Evolutionary conservation across 2,113 vertebrate genomes (phyloP), one percentile per base, ranked within the genome.

Genomic region (Hippoglossus stenolepis): DNA sequence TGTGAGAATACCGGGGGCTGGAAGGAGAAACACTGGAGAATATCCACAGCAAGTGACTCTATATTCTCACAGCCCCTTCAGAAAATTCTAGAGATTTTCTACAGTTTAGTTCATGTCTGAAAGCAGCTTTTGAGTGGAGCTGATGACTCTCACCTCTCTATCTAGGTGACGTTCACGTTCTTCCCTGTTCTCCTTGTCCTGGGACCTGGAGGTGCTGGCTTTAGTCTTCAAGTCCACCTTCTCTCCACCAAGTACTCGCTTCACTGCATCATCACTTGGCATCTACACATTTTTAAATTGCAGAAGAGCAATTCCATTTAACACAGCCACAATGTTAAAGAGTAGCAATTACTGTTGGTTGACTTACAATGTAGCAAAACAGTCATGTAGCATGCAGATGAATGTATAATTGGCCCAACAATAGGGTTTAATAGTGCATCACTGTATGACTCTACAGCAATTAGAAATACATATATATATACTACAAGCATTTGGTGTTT

Each of bases 231-330:
- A 21, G 54, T 96, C 96, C 35, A 89, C 83, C 87, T 93, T 97
- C 71, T 98, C 97, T 69, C 96, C 96, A 2, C 96, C 80, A 49
- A 99, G 92, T 54, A 99, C 94, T 47, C 87, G 94, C 90, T 94
- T 97, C 38, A 99, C 98, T 4, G 97, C 97, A 3, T 96, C 96
- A 0, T 99, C 97, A 73, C 98, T 99, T 75, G 96, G 95, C 24
- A 98, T 79, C 98, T 99, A 59, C 35, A 68, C 23, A 79, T 17
- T 67, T 68, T 17, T 45, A 1, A 1, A 31, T 51, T 18, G n/a
- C 77, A 43, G 23, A 23, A 10, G 31, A 70, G 49, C 2, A 3
- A 61, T 23, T 77, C 26, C 11, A 0, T 20, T 47, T 12, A 14
- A 20, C n/a, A 51, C 1, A 51, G 23, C 2, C 38, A 56, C 43